Conservation (phyloP, 2,888 invertebrate genomes). For the Marronus borbonicus region DNA sequence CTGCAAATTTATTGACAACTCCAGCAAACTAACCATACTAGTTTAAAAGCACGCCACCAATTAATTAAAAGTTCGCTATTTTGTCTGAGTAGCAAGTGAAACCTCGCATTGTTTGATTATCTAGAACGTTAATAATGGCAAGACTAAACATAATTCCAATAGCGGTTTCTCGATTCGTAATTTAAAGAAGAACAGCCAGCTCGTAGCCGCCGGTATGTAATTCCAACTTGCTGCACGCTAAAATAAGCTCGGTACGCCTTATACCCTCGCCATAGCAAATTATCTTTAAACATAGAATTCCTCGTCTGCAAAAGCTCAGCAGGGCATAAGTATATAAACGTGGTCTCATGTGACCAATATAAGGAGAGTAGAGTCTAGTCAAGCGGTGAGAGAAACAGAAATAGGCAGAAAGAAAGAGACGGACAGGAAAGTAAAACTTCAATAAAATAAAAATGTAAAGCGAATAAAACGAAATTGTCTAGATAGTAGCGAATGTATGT, state of each 20-base stretch:
- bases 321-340: neutral
- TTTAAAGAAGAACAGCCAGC: too few species aligned
- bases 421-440: neutral
- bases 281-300: conserved; percentile 21
- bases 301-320: conserved; percentile 25
- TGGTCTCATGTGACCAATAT: neutral
- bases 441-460: conserved; percentile 31
- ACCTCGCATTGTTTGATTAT: too few species aligned
- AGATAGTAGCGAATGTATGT: conserved; percentile 6
- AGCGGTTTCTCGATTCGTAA: too few species aligned
- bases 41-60: too few species aligned
- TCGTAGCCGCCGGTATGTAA: neutral
- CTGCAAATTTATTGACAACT: too few species aligned
- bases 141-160: too few species aligned
- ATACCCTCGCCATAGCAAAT: neutral
- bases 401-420: neutral
- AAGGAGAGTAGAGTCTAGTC: too few species aligned
- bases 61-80: too few species aligned
- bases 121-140: too few species aligned
- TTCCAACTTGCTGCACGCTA: neutral
- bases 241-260: neutral
- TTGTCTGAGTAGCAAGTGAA: too few species aligned
- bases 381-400: too few species aligned
- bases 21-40: too few species aligned
- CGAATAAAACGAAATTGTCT: conserved; percentile 40